A percentile compares a stretch with the other conserved stretches of the same genome.
These are phyloP conservation scores for Sterna hirundo DNA, from an alignment of 2,113 vertebrate species.

Conservation along the genomic window DNA sequence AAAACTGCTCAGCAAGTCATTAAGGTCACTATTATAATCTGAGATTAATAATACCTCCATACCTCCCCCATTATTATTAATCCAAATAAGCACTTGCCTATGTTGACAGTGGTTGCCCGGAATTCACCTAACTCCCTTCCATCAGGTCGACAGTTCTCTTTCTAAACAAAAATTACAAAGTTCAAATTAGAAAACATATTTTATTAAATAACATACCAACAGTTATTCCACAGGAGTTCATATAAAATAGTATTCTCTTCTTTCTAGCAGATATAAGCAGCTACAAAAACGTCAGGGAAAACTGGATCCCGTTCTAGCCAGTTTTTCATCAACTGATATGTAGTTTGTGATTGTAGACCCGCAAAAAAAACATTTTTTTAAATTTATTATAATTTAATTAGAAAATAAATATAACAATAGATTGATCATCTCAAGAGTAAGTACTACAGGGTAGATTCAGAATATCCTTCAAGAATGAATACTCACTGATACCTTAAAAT, in stretches of 20 bases:
- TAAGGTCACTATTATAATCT: neutral
- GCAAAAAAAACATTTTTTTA: neutral
- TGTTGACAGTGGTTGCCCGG: constrained; percentile 94
- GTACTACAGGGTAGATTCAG: neutral
- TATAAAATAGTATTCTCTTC: neutral
- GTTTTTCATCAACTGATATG: neutral
- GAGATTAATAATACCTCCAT: neutral
- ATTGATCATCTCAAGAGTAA: neutral
- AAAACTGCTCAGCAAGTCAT: neutral
- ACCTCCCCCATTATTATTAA: neutral
- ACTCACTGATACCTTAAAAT: neutral
- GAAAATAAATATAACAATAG: neutral
- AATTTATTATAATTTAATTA: neutral
- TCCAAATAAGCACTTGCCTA: constrained; percentile 78
- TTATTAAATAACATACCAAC: neutral
- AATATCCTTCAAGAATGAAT: neutral
- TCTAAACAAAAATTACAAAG: constrained; percentile 72
- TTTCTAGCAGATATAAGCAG: neutral
- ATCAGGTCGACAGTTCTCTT: constrained; percentile 95
- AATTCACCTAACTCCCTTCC: constrained; percentile 93
- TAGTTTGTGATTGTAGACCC: neutral
- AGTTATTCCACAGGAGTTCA: neutral
- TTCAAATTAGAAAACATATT: neutral
- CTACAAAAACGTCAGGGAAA: neutral
- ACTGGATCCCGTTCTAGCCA: neutral